Conservation (phyloP, 1,140 invertebrate species). For the Ceratoteleas bidentatus region DNA sequence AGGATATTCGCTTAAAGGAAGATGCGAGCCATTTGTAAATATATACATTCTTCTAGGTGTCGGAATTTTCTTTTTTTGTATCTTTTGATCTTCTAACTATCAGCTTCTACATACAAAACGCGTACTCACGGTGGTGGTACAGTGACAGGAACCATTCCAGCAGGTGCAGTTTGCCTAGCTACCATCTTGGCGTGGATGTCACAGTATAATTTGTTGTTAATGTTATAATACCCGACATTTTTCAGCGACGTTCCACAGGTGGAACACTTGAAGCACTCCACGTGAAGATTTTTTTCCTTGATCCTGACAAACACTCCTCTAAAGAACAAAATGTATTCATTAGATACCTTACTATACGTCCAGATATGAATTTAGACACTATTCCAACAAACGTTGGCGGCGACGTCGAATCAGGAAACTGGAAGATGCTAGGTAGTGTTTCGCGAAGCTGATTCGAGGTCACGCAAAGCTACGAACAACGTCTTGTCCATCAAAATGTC, state of each 20-base stretch:
- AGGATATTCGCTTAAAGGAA: no score
- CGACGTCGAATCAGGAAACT: constrained; percentile 52
- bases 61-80: no score
- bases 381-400: constrained; percentile 35
- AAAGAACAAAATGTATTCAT: constrained; percentile 67
- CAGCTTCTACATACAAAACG: no score
- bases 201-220: constrained; percentile 97
- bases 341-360: constrained; percentile 28
- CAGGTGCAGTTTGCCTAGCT: constrained; percentile 90
- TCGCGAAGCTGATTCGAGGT: constrained; percentile 59
- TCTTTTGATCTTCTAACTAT: no score
- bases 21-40: no score
- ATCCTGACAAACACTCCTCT: constrained; percentile 98
- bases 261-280: constrained; percentile 98
- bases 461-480: constrained; percentile 72
- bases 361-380: constrained; percentile 3
- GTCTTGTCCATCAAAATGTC: constrained; percentile 68
- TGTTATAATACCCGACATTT: constrained; percentile 97
- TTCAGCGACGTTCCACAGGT: constrained; percentile 97
- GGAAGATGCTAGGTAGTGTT: constrained; percentile 10
- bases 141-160: constrained; percentile 88
- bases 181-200: constrained; percentile 96
- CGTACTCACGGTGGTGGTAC: constrained; percentile 91
- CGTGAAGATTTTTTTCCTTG: constrained; percentile 97
- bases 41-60: background rate